Percentiles rank a stretch among this genome's conserved stretches.
Conservation (phyloP, 2,113 vertebrate genomes). For the Oreotrochilus melanogaster region DNA sequence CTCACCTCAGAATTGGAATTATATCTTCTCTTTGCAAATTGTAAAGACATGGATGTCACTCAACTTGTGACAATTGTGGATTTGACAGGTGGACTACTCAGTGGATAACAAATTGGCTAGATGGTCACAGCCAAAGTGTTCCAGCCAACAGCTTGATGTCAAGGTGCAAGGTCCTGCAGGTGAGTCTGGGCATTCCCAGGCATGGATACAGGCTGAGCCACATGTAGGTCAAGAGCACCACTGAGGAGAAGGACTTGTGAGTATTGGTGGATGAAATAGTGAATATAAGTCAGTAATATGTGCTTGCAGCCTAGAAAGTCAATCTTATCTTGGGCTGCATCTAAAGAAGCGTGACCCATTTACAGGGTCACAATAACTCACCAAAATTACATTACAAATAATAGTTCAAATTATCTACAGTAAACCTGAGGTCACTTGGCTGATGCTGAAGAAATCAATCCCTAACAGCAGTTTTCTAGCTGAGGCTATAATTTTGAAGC, state of each 20-base stretch:
- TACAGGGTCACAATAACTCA: not conserved
- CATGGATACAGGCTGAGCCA: not conserved
- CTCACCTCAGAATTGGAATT: not conserved
- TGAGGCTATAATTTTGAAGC: not conserved
- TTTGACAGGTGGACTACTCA: not conserved
- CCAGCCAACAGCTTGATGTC: not conserved
- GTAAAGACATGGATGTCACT: not conserved
- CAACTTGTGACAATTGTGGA: not conserved
- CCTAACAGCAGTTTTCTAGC: not conserved
- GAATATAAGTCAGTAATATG: fast-evolving
- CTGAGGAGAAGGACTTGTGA: not conserved
- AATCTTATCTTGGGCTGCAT: not conserved
- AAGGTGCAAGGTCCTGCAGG: not conserved
- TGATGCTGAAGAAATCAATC: not conserved
- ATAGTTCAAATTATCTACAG: not conserved
- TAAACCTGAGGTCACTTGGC: not conserved
- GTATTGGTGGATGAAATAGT: not conserved
- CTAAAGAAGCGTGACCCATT: not conserved
- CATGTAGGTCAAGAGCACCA: not conserved
- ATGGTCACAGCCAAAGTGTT: not conserved
- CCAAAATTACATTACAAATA: not conserved
- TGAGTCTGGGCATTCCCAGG: not conserved
- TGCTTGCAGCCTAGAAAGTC: not conserved
- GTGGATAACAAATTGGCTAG: not conserved
- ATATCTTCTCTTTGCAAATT: not conserved